Evolutionary conservation across 2,797 vertebrate genomes (phyloP), one percentile per base, ranked within the genome.

Genomic region (Caiman crocodilus): DNA sequence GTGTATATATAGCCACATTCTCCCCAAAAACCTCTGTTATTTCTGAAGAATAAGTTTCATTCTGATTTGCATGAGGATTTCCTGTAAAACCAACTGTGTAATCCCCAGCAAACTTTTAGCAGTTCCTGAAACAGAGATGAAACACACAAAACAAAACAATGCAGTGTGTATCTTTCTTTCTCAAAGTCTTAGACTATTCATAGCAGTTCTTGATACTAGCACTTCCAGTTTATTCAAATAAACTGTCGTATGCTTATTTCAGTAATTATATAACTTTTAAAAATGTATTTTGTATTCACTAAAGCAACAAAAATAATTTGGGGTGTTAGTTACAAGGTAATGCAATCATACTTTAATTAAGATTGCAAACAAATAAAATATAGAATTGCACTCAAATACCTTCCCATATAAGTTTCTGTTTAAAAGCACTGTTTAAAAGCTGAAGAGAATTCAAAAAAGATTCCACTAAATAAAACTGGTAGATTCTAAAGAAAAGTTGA

Each of bases 161-260:
- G 21, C 79, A 55, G 63, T 75, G 79, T 84, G 90, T 67, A 94
- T 82, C 93, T 76, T 88, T 93, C 90, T 87, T 95, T 95, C 82
- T 92, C 87, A 95, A 95, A 94, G 87, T 93, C 96, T 90, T 78
- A 69, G 78, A 78, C 80, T 86, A 86, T 94, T 97, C 93, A 92
- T 76, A 86, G 83, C 86, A 85, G 8, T 92, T 95, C 89, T 96
- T 94, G 93, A 77, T 88, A 94, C 65, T 96, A 50, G 93, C 94
- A 94, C 87, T 89, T 90, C 69, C 88, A 95, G 92, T 92, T 96
- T 94, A 90, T 85, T 97, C 92, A 96, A 92, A 96, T 96, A 94
- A 96, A 85, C 95, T 90, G 32, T 93, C 92, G 90, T 84, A 59
- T 85, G 85, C 23, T 94, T 75, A 82, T 94, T 95, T 88, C 92